Evolutionary conservation across 2,797 vertebrate genomes (phyloP).

Genomic region (Coilia nasus): DNA sequence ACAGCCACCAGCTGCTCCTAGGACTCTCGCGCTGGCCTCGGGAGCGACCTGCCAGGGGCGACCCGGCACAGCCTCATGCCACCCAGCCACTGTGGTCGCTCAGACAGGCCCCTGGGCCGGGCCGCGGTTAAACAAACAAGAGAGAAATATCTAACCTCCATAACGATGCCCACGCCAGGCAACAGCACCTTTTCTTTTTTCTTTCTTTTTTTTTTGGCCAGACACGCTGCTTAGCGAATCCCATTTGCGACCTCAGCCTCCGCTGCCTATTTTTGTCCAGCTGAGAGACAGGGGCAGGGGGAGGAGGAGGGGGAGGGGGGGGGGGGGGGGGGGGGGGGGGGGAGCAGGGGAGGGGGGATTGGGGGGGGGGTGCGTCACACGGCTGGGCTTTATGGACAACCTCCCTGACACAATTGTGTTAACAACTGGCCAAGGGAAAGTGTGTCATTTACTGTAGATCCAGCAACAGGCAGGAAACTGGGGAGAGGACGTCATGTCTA

Average conservation of each 20-base stretch:
- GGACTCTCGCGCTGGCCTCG: background rate
- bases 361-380: background rate
- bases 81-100: background rate
- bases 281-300: background rate
- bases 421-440: slow-evolving; percentile 18
- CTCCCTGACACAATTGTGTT: slow-evolving; percentile 17
- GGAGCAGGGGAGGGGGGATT: background rate
- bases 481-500: background rate
- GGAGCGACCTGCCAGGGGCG: background rate
- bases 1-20: slow-evolving; percentile 44
- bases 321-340: no score
- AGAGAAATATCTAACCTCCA: background rate
- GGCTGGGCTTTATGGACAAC: background rate
- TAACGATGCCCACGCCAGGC: background rate
- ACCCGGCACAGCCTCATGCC: background rate
- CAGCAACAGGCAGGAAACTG: background rate
- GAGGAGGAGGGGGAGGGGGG: background rate
- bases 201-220: background rate
- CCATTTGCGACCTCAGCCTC: slow-evolving; percentile 1
- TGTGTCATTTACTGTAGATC: background rate
- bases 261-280: background rate
- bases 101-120: background rate
- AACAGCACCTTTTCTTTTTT: background rate
- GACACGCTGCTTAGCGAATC: background rate
- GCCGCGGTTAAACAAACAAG: background rate